phyloP scores from a whole-genome alignment of 2,888 invertebrate species.

The Drosophila putrida region DNA sequence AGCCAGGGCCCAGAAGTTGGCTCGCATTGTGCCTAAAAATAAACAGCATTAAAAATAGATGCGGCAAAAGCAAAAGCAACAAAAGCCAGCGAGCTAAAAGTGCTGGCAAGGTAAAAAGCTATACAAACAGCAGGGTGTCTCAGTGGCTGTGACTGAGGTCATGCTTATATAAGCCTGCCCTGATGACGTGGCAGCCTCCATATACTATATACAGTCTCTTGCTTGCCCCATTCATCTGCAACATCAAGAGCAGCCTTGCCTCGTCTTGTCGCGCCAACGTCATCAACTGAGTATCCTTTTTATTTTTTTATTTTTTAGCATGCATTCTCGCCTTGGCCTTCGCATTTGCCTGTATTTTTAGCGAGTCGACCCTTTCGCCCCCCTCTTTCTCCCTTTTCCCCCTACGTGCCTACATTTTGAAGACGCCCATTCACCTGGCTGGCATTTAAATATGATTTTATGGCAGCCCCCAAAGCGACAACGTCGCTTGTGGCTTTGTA shows the following conservation, averaged over 20 bases:
- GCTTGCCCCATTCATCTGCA: background rate
- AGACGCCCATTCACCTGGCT: conserved; percentile 40
- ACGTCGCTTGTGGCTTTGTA: conserved; percentile 35
- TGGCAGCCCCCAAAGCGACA: conserved; percentile 35
- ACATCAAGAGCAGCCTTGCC: conserved; percentile 12
- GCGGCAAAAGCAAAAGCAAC: conserved; percentile 15
- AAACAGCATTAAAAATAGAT: conserved; percentile 56
- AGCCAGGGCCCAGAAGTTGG: conserved; percentile 8
- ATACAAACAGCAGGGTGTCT: conserved; percentile 5
- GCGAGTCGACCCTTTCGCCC: conserved; percentile 15
- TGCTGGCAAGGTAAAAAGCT: conserved; percentile 35
- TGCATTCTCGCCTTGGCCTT: conserved; percentile 65
- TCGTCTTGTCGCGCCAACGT: conserved; percentile 54
- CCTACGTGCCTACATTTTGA: conserved; percentile 43
- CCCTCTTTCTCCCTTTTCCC: background rate
- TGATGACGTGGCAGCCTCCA: conserved; percentile 23
- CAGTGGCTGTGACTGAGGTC: conserved; percentile 58
- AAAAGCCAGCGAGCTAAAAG: no score
- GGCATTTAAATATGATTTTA: conserved; percentile 67
- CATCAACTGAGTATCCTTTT: conserved; percentile 57
- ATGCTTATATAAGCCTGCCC: conserved; percentile 67
- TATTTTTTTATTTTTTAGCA: conserved; percentile 33
- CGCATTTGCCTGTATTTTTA: conserved; percentile 59
- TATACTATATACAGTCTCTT: no score
- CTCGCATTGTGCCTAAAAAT: conserved; percentile 40